Conservation (phyloP, 2,797 vertebrate species). For the Benthosema pterotum region DNA sequence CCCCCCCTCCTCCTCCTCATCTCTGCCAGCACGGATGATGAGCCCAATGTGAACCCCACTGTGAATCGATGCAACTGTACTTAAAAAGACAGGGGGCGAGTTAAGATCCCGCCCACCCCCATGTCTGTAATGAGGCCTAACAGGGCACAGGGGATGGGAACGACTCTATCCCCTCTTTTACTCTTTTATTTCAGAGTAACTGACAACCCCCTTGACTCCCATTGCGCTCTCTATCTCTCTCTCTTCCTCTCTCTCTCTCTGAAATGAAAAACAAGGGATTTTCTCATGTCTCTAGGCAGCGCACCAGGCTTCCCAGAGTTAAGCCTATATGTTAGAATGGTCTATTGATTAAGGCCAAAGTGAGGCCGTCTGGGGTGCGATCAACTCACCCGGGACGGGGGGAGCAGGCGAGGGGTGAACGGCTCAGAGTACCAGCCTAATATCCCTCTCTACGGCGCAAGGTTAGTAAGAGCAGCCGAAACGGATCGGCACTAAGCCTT, state of each 20-base stretch:
- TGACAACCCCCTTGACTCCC: conserved; percentile 63
- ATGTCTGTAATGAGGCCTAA: conserved; percentile 65
- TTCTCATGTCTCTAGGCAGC: conserved; percentile 50
- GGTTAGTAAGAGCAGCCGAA: conserved; percentile 23
- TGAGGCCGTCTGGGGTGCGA: conserved; percentile 41
- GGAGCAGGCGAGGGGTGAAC: conserved; percentile 17
- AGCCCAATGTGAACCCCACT: conserved; percentile 39
- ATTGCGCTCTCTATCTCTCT: conserved; percentile 23
- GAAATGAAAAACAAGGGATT: conserved; percentile 37
- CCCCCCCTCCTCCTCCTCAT: conserved; percentile 1
- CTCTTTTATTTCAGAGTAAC: conserved; percentile 58
- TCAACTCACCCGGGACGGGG: conserved; percentile 32
- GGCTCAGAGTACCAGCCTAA: conserved; percentile 16
- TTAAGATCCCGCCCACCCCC: conserved; percentile 27
- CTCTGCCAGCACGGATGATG: conserved; percentile 24
- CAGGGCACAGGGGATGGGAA: conserved; percentile 59
- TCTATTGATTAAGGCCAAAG: conserved; percentile 61
- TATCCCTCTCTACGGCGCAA: conserved; percentile 27
- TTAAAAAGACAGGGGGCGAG: conserved; percentile 38
- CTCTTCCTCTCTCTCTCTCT: conserved; percentile 23
- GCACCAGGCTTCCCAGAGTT: conserved; percentile 49
- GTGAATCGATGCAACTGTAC: conserved; percentile 65
- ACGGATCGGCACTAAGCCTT: conserved; percentile 6
- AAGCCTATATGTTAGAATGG: conserved; percentile 42
- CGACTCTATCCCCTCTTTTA: conserved; percentile 58